phyloP scores from a whole-genome alignment of 2,888 invertebrate species.

The Andrena fulva region DNA sequence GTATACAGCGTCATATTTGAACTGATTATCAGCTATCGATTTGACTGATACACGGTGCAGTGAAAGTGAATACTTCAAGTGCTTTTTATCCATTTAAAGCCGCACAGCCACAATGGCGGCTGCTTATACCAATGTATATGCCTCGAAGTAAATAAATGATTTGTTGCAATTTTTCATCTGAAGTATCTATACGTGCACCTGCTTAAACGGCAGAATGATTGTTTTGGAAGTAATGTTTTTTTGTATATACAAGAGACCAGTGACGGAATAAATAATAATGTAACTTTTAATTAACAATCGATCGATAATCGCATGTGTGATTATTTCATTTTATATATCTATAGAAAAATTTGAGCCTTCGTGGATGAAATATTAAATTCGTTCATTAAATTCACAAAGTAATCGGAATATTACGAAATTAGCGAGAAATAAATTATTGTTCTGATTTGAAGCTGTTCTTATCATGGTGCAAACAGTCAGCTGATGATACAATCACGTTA shows the following conservation, averaged over 20 bases:
- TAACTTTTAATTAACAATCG: background rate
- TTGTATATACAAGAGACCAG: background rate
- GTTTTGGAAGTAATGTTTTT: background rate
- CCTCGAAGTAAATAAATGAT: conserved; percentile 2
- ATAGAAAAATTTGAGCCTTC: background rate
- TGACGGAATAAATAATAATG: background rate
- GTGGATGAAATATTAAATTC: background rate
- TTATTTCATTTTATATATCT: background rate
- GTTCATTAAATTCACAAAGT: background rate
- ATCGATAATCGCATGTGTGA: background rate
- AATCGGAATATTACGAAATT: conserved; percentile 12
- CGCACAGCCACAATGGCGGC: background rate
- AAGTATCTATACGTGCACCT: background rate
- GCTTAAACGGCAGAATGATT: background rate
- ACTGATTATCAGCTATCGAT: conserved; percentile 49
- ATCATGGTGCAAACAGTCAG: conserved; percentile 35
- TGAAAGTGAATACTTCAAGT: conserved; percentile 11
- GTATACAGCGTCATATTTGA: conserved; percentile 25
- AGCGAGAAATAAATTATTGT: conserved; percentile 22
- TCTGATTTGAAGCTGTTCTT: conserved; percentile 30
- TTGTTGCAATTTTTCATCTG: background rate
- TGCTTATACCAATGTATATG: no score
- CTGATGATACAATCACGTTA: conserved; percentile 39
- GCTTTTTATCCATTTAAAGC: conserved; percentile 29
- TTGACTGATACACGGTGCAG: conserved; percentile 38